phyloP scores from a whole-genome alignment of 1,140 invertebrate species.

The Helicoverpa armigera region DNA sequence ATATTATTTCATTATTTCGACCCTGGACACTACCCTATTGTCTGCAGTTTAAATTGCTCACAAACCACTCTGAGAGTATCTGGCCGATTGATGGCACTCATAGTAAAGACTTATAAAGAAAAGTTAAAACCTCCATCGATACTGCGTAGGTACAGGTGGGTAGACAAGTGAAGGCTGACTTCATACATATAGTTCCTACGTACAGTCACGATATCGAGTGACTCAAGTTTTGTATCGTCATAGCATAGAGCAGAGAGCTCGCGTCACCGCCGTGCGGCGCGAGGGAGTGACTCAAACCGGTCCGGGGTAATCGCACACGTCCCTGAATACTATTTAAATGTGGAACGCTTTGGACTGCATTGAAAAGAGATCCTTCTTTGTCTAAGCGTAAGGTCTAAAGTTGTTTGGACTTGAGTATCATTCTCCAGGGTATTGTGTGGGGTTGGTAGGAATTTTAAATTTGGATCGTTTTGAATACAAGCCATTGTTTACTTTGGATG shows the following conservation, averaged over 20 bases:
- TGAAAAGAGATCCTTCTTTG: background rate
- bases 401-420: no score
- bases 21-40: no score
- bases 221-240: background rate
- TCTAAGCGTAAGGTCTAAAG: background rate
- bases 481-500: no score
- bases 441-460: no score
- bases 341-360: background rate
- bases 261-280: background rate
- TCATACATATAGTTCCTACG: background rate
- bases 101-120: background rate
- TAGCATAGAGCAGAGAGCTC: background rate
- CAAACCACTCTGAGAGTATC: no score
- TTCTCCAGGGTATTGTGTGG: no score
- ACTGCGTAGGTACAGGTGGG: background rate
- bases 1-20: no score
- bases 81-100: no score
- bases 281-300: background rate
- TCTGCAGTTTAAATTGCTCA: no score
- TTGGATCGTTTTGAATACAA: no score
- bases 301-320: background rate
- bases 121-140: background rate
- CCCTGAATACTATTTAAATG: slow-evolving; percentile 1
- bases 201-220: background rate
- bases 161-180: background rate